Evolutionary conservation across 2,797 vertebrate species (phyloP), one percentile per base, ranked within the genome.

Genomic region (Rallus crepitans): DNA sequence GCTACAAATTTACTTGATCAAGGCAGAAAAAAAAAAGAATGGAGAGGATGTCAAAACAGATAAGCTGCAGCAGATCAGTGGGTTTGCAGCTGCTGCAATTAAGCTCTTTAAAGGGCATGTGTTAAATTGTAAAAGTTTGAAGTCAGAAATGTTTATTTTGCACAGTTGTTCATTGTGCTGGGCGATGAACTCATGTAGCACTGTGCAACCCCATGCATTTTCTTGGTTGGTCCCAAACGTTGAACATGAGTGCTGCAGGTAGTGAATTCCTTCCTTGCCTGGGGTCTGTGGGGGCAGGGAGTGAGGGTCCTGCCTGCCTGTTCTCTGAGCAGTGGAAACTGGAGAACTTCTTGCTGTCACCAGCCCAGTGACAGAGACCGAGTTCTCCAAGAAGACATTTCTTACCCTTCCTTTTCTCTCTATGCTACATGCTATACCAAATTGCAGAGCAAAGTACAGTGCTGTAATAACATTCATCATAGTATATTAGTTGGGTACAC

Each of bases 61-160:
- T 89, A 68, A 90, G 28, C 68, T 89, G 89, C 86, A 91, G 73
- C 80, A 79, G 73, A 90, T 96, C 89, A 82, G 64, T 93, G 63
- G 71, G 91, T 94, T n/a, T 88, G 89, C 96, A 96, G 96, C 93
- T 96, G 96, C 82, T 68, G 93, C 83, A 94, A 64, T 95, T 95
- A 96, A 93, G 56, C 77, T 94, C 87, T 88, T 88, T 79, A 84
- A 90, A 82, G 90, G 87, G n/a, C 86, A 68, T 94, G 60, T 79
- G 69, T 93, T 93, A 89, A 93, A 68, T 56, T 87, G 77, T 63
- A 66, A 27, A 95, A 94, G 28, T 95, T 89, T 93, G 81, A 93
- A 94, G 63, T 70, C 56, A 88, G 70, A 93, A 89, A 64, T 93
- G 70, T 95, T 95, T 93, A 53, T 93, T 93, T 92, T 89, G 82